Percentiles rank a stretch among this genome's conserved stretches.
Evolutionary conservation across 2,113 vertebrate genomes (phyloP).

Genomic region (Calyptomena viridis): DNA sequence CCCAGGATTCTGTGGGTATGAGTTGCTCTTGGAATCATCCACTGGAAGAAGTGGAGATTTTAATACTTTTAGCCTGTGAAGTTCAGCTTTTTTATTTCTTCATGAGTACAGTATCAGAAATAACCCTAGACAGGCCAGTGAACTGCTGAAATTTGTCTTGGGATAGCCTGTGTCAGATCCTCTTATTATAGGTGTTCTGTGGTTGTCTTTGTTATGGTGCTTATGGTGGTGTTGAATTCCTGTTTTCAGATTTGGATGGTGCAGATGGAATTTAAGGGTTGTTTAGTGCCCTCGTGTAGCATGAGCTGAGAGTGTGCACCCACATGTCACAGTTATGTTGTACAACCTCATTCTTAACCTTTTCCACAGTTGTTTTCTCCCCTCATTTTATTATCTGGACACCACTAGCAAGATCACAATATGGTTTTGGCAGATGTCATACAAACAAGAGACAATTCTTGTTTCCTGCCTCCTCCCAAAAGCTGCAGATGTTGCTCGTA

Average conservation of each 20-base stretch:
- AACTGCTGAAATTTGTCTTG: background rate
- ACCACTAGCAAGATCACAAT: background rate
- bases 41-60: background rate
- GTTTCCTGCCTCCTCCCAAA: background rate
- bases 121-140: background rate
- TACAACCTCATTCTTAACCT: background rate
- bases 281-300: background rate
- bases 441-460: background rate
- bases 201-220: background rate
- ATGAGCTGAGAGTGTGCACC: too few species aligned
- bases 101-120: background rate
- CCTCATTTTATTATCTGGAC: background rate
- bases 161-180: background rate
- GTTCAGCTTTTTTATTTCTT: background rate
- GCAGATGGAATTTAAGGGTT: background rate
- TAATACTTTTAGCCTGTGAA: background rate
- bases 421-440: background rate
- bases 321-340: background rate
- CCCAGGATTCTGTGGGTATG: background rate
- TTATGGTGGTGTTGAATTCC: background rate
- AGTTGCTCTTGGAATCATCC: background rate
- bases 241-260: background rate
- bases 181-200: background rate
- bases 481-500: background rate
- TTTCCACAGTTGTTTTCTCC: background rate